phyloP scores from a whole-genome alignment of 2,888 invertebrate species.

The Stramonita haemastoma region DNA sequence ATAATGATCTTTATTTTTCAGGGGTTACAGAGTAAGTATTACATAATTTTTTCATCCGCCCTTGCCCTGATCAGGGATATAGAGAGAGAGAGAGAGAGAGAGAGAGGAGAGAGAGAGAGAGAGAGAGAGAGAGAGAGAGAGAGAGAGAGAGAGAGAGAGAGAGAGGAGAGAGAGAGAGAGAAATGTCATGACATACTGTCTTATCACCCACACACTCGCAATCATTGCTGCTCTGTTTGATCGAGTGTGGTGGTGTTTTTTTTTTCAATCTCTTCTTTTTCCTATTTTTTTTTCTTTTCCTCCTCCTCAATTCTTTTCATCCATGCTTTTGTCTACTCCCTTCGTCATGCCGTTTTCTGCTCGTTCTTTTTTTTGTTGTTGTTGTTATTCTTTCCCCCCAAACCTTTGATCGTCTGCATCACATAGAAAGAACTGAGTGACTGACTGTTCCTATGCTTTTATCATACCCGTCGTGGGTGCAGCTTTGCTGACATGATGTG shows the following conservation, averaged over 20 bases:
- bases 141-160: neutral
- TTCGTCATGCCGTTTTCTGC: neutral
- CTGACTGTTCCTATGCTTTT: no score
- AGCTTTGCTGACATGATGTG: no score
- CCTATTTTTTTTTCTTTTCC: neutral
- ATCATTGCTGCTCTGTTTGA: neutral
- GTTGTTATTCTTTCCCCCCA: neutral
- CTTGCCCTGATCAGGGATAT: no score
- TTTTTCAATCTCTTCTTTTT: neutral
- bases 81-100: no score
- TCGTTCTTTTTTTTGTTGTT: neutral
- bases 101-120: no score
- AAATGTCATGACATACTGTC: neutral
- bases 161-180: neutral
- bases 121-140: no score
- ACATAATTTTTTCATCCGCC: no score
- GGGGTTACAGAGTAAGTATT: no score
- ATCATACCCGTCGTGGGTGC: no score
- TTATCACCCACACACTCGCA: neutral
- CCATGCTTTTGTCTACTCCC: neutral
- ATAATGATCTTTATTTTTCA: no score
- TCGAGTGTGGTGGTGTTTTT: neutral
- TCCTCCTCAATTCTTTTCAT: neutral
- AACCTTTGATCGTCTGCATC: neutral
- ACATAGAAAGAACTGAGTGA: no score